Evolutionary conservation across 2,888 invertebrate genomes (phyloP).

Genomic region (Heliconius aoede): DNA sequence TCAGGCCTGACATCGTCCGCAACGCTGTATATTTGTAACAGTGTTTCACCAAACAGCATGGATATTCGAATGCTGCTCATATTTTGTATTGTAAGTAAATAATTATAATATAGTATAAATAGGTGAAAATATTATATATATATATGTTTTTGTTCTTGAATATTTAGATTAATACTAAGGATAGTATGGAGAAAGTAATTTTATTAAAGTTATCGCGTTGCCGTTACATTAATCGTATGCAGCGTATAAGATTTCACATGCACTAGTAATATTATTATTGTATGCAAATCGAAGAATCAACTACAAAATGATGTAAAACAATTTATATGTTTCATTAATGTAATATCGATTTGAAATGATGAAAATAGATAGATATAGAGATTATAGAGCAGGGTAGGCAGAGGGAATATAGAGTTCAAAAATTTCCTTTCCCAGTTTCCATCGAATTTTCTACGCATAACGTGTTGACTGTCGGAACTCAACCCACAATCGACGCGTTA

Average conservation of each 20-base stretch:
- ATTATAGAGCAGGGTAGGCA: too few species aligned
- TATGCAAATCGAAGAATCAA: not conserved
- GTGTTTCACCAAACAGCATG: constrained; percentile 52
- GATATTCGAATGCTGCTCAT: constrained; percentile 59
- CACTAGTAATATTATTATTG: constrained; percentile 1
- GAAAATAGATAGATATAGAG: not conserved
- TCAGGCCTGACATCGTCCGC: constrained; percentile 55
- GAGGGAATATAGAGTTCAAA: too few species aligned
- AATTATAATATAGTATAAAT: constrained; percentile 12
- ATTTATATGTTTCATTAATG: not conserved
- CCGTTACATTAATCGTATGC: not conserved
- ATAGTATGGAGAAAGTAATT: not conserved
- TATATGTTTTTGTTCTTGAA: not conserved
- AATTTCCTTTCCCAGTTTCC: too few species aligned
- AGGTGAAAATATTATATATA: not conserved
- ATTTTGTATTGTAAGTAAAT: constrained; percentile 64
- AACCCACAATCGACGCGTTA: too few species aligned
- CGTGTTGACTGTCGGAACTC: too few species aligned
- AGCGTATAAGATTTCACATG: constrained; percentile 10
- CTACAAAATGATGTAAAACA: not conserved
- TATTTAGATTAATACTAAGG: not conserved
- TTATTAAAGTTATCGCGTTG: not conserved
- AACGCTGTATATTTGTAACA: constrained; percentile 40
- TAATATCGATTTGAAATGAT: not conserved
- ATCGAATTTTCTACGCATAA: too few species aligned